phyloP scores from a whole-genome alignment of 1,140 invertebrate genomes.

The Calephelis nemesis region DNA sequence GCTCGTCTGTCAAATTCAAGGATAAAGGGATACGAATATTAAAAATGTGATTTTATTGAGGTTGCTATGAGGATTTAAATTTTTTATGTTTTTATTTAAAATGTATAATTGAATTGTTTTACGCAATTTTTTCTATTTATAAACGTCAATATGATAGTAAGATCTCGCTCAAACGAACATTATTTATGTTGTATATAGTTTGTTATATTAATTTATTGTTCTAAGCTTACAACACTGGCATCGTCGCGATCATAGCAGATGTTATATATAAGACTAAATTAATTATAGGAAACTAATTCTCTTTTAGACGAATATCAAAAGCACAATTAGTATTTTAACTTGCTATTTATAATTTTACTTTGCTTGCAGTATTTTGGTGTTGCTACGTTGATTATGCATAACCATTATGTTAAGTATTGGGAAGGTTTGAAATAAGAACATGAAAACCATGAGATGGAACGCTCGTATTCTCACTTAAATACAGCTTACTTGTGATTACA shows the following conservation, averaged over 20 bases:
- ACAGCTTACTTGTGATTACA: too few species aligned
- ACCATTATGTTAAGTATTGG: too few species aligned
- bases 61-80: constrained; percentile 5
- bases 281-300: constrained; percentile 4
- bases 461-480: too few species aligned
- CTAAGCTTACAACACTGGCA: constrained; percentile 13
- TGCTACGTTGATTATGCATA: background rate
- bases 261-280: constrained; percentile 7
- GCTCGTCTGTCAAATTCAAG: constrained; percentile 2
- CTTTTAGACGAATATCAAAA: constrained; percentile 14
- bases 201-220: constrained; percentile 11
- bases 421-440: too few species aligned
- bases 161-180: too few species aligned
- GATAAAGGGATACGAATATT: constrained; percentile 3
- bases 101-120: background rate
- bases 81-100: constrained; percentile 8
- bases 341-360: constrained; percentile 2
- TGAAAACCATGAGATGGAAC: too few species aligned
- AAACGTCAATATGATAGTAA: background rate
- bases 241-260: constrained; percentile 4
- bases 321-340: constrained; percentile 16
- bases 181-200: constrained; percentile 13
- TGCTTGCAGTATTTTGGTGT: background rate
- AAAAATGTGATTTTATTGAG: background rate
- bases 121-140: background rate